Base-by-base conservation (phyloP, 2,113 vertebrate genomes). In the Bothrops jararaca region DNA sequence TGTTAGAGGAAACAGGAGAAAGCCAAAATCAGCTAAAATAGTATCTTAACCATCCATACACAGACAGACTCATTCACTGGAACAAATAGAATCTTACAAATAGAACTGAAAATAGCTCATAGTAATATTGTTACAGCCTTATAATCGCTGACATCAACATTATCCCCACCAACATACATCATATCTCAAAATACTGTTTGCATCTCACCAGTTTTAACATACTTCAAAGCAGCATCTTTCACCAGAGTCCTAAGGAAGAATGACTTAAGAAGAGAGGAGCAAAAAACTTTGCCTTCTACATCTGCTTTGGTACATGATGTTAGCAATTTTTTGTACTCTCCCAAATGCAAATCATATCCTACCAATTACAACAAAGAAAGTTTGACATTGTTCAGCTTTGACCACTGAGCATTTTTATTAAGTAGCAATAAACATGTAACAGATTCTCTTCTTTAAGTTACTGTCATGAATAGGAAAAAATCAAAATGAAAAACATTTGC, bases 401-500 rank as follows among this genome's bases (percentile, higher is more conserved):
- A 57, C 53, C 74, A 93, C 48, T 50, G 22, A 88, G 12, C 0
- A 12, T n/a, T 92, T 93, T 60, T 90, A 18, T 87, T 92, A 86
- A 91, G 92, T 74, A 94, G 54, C 57, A 56, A 90, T 80, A 50
- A 58, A 3, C 42, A 93, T 74, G 52, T n/a, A 91, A 42, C 85
- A 52, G 15, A 92, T 56, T 34, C n/a, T 93, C 93, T 64, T n/a
- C n/a, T 92, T 54, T 18, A 58, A 92, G 39, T 88, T 80, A 93
- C 2, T 4, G 26, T 1, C 60, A 53, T 22, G 4, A 91, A 92
- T 90, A 92, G 26, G 26, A 39, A 85, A 80, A 53, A 8, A 89
- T 1, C 89, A 86, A 53, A 92, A 64, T 18, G 64, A 0, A 22
- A 5, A 89, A 89, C 74, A 89, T 90, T 34, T 90, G 50, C 57